These are phyloP conservation scores for Allygus modestus DNA, from an alignment of 2,888 invertebrate species.

Conservation along the genomic window DNA sequence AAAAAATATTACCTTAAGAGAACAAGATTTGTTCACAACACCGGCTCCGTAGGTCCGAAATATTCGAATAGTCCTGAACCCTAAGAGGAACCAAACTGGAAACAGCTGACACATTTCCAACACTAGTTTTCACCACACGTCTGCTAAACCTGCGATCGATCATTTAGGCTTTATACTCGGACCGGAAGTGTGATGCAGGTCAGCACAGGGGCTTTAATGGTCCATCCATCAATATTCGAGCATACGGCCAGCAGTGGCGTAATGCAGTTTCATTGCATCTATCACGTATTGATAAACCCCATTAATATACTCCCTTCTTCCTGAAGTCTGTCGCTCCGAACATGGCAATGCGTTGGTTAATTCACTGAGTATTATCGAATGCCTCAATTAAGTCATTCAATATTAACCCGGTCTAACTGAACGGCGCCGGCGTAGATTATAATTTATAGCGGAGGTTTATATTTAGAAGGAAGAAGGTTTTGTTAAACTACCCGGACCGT, in stretches of 20 bases:
- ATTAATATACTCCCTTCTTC: slow-evolving; percentile 6
- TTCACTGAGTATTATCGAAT: background rate
- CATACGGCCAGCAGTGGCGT: background rate
- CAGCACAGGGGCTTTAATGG: background rate
- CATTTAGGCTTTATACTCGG: background rate
- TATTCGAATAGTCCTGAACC: too few species aligned
- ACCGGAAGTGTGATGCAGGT: background rate
- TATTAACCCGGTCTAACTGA: background rate
- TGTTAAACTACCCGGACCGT: too few species aligned
- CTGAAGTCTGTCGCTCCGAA: background rate
- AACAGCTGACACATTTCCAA: too few species aligned
- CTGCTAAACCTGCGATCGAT: too few species aligned
- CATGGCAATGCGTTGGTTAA: background rate
- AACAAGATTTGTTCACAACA: too few species aligned
- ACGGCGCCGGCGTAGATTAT: too few species aligned
- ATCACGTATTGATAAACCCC: slow-evolving; percentile 6
- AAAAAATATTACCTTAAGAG: too few species aligned
- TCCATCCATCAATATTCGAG: slow-evolving; percentile 18
- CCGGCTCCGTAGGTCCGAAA: too few species aligned
- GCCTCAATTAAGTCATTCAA: background rate
- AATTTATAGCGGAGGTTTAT: too few species aligned
- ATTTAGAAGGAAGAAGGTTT: too few species aligned
- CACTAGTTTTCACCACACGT: too few species aligned
- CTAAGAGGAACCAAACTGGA: too few species aligned
- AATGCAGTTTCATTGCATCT: slow-evolving; percentile 22